Evolutionary conservation across 2,113 vertebrate species (phyloP).

Genomic region (Scalopus aquaticus): DNA sequence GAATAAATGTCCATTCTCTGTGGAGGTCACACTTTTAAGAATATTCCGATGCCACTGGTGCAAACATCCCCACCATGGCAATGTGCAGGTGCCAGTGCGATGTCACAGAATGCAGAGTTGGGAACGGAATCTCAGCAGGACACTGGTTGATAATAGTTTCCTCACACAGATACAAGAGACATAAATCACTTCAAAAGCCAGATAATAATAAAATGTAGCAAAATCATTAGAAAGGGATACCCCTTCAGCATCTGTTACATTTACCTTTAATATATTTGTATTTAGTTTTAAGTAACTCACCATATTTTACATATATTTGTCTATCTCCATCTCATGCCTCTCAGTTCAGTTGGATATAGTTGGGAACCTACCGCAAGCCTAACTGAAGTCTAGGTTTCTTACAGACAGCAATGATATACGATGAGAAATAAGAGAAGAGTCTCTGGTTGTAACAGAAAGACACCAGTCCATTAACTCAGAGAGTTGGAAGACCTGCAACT

Average conservation of each 20-base stretch:
- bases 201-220: background rate
- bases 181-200: background rate
- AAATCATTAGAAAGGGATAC: background rate
- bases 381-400: background rate
- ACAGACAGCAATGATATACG: background rate
- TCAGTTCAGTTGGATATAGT: background rate
- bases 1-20: background rate
- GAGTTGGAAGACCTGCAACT: background rate
- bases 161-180: background rate
- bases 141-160: rapidly evolving
- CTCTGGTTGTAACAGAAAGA: background rate
- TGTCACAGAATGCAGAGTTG: background rate
- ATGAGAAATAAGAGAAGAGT: background rate
- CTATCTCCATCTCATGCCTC: background rate
- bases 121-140: background rate
- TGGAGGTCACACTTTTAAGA: background rate
- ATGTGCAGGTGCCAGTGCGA: background rate
- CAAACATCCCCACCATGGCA: background rate
- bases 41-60: background rate
- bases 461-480: background rate
- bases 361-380: background rate
- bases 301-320: background rate
- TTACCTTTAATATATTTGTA: background rate
- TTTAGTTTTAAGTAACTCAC: background rate
- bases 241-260: background rate